These are phyloP conservation scores for Siniperca undulata DNA, from an alignment of 2,797 vertebrate species.

Conservation along the genomic window DNA sequence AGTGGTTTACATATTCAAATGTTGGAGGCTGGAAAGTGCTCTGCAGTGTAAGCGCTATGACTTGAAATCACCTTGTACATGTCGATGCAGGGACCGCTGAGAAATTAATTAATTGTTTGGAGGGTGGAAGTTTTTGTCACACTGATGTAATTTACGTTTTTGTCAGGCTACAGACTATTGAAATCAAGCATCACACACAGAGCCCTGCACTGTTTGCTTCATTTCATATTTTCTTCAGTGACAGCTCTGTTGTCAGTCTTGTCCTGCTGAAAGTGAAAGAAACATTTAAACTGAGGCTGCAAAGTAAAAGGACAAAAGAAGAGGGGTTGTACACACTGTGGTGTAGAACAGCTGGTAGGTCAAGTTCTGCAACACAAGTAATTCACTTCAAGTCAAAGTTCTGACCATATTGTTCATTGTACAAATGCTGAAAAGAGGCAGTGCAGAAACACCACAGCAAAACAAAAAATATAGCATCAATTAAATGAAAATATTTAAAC, in stretches of 20 bases:
- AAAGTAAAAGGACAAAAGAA: conserved; percentile 12
- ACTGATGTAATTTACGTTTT: conserved; percentile 8
- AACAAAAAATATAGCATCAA: background rate
- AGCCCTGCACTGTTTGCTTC: background rate
- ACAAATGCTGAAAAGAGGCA: background rate
- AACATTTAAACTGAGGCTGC: conserved; percentile 13
- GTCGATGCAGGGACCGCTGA: background rate
- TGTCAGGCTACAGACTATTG: conserved; percentile 4
- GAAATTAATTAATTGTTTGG: conserved; percentile 14
- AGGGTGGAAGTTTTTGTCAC: conserved; percentile 13
- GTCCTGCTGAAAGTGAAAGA: conserved; percentile 17
- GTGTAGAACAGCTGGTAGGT: background rate
- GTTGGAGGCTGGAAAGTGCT: conserved; percentile 8
- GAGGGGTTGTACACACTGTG: background rate
- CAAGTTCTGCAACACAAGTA: background rate
- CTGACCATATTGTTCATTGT: background rate
- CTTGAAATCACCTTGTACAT: background rate
- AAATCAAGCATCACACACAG: conserved; percentile 14
- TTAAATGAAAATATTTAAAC: background rate
- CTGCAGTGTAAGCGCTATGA: background rate
- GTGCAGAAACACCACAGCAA: background rate
- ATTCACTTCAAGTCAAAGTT: background rate
- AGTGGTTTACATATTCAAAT: conserved; percentile 39
- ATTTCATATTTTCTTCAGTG: conserved; percentile 13
- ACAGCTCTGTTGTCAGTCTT: conserved; percentile 21